Percentiles rank a stretch among this genome's conserved stretches.
Evolutionary conservation across 35 echinoderm and acorn worm species (phyloP).

Genomic region (Holothuria glaberrima): DNA sequence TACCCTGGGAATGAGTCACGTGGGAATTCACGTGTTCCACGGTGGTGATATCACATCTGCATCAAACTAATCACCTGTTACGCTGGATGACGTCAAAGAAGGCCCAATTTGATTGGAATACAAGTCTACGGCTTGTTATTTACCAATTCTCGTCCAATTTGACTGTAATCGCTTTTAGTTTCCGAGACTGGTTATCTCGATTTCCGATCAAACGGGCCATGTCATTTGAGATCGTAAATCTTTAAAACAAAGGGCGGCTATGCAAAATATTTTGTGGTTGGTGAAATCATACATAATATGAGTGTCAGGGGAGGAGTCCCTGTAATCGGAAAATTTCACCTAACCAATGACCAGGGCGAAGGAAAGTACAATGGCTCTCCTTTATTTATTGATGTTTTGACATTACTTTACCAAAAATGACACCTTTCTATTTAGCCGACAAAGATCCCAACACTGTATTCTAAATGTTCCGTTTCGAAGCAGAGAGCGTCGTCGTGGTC

Average conservation of each 20-base stretch:
- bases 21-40: conserved; percentile 24
- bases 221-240: conserved; percentile 16
- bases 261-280: conserved; percentile 29
- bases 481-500: too few species aligned
- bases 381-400: not conserved
- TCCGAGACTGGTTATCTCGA: not conserved
- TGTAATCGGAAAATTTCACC: conserved; percentile 7
- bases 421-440: too few species aligned
- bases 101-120: not conserved
- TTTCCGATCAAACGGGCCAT: conserved; percentile 22
- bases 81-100: conserved; percentile 14
- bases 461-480: too few species aligned
- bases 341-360: not conserved
- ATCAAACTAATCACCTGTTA: conserved; percentile 33
- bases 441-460: too few species aligned
- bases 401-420: too few species aligned
- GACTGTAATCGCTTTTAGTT: not conserved
- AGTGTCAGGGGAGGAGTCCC: too few species aligned
- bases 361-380: not conserved
- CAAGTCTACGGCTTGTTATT: conserved; percentile 9
- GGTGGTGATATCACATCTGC: not conserved
- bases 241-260: conserved; percentile 47
- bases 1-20: conserved; percentile 35
- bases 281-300: too few species aligned
- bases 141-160: conserved; percentile 22